phyloP scores from a whole-genome alignment of 2,888 invertebrate genomes.

The Dinocampus coccinellae region DNA sequence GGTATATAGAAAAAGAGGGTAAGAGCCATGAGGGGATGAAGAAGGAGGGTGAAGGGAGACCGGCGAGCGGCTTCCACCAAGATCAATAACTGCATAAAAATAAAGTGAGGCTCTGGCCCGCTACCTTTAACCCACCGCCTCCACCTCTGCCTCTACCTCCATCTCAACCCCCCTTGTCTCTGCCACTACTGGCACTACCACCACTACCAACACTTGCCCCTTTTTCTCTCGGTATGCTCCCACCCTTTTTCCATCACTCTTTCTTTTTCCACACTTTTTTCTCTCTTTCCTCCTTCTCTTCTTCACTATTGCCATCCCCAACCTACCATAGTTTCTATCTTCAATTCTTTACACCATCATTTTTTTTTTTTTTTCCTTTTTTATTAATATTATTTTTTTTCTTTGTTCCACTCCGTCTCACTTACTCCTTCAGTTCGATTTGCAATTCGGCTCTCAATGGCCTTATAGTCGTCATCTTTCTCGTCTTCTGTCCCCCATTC shows the following conservation, averaged over 20 bases:
- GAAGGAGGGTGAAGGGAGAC: constrained; percentile 29
- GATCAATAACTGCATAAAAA: constrained; percentile 70
- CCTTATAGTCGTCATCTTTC: not conserved
- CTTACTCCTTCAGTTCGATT: constrained; percentile 16
- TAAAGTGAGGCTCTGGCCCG: constrained; percentile 69
- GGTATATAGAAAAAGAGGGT: constrained; percentile 18
- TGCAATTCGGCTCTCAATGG: constrained; percentile 16
- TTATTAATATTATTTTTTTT: too few species aligned
- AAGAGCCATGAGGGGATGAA: constrained; percentile 20
- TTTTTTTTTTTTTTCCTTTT: too few species aligned
- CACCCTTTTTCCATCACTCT: constrained; percentile 45
- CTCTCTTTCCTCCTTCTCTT: constrained; percentile 33
- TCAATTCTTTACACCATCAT: constrained; percentile 28
- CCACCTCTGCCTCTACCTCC: constrained; percentile 43
- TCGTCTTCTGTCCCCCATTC: constrained; percentile 42
- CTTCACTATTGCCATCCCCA: constrained; percentile 31
- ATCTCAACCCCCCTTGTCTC: constrained; percentile 57
- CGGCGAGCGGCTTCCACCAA: constrained; percentile 62
- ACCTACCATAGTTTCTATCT: constrained; percentile 29
- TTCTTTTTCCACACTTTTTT: constrained; percentile 41
- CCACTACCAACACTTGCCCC: constrained; percentile 35
- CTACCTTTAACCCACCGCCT: constrained; percentile 67
- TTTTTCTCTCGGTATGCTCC: constrained; percentile 49
- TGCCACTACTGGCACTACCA: constrained; percentile 34
- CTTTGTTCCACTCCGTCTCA: constrained; percentile 34